Evolutionary conservation across 1,140 invertebrate genomes (phyloP), one percentile per base, ranked within the genome.

Genomic region (Penaeus vannamei): DNA sequence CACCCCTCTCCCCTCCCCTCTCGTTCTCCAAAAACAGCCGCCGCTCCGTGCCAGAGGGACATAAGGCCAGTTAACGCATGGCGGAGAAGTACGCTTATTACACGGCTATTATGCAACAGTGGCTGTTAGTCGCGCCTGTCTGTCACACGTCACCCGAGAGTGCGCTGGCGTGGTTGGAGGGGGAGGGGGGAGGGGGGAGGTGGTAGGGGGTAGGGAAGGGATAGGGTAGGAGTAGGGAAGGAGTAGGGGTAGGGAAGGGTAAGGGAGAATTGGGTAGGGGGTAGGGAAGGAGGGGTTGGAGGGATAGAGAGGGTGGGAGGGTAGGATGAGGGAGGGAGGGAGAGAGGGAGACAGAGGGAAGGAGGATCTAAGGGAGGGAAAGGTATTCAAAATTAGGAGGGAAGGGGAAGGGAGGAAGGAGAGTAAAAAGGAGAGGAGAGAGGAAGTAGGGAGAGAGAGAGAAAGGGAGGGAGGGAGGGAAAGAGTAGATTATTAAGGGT

Each of bases 21-120:
- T 22, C 66, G 10, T 19, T 72, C 66, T 19, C 66, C 66, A 26
- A n/a, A n/a, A n/a, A 20, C 7, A 81, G 20, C n/a, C 42, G 20
- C 10, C 32, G 8, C 23, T 32, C 66, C 66, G n/a, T 60, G 53
- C 61, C 85, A 23, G 32, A 17, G n/a, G 29, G 26, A 10, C 79
- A 20, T 77, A 85, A 46, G 69, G 77, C n/a, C 53, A 60, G 69
- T 62, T 79, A 60, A 85, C 72, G 84, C 84, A 85, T 85, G 84
- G 60, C 84, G 69, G 23, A 22, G 84, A 17, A 59, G 46, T 60
- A 59, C 42, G 76, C 20, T 87, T 66, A 53, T 87, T 81, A 80
- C 77, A 62, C 77, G 59, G n/a, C 29, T 46, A 80, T 81, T 80
- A 64, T 81, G 60, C 77, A 80, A 80, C 77, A 66, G 85, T 81